Percentiles rank a stretch among this genome's conserved stretches.
Evolutionary conservation across 2,797 vertebrate genomes (phyloP).

Genomic region (Alectoris magna): DNA sequence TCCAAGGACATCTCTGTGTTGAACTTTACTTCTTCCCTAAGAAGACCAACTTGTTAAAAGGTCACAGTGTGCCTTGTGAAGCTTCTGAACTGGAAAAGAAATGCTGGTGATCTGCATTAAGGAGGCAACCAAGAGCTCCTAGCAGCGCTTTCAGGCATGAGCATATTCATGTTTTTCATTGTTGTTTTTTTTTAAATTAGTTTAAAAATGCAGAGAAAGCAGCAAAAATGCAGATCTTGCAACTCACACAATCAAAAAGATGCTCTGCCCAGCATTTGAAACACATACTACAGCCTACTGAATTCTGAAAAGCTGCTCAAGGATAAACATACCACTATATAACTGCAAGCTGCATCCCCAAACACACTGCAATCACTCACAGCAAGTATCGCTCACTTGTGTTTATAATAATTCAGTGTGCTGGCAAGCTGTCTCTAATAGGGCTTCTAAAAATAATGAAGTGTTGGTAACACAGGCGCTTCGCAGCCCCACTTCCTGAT

Average conservation of each 20-base stretch:
- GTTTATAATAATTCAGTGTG: neutral
- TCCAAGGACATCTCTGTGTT: neutral
- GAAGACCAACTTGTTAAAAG: neutral
- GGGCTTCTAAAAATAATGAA: conserved; percentile 8
- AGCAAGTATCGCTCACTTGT: neutral
- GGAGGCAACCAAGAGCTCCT: neutral
- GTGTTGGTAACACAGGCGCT: neutral
- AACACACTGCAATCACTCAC: neutral
- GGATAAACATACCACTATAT: neutral
- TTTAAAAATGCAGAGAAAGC: neutral
- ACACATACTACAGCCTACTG: rapidly evolving
- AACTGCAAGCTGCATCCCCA: neutral
- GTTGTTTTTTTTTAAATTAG: neutral
- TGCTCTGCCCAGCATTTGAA: neutral
- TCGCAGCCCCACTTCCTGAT: neutral
- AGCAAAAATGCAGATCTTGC: neutral
- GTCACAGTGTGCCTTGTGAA: neutral
- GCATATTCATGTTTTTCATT: too few species aligned
- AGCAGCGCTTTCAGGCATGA: too few species aligned
- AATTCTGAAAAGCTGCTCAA: too few species aligned
- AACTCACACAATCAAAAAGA: neutral
- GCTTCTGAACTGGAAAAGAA: neutral
- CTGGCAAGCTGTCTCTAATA: neutral
- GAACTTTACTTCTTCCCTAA: neutral
- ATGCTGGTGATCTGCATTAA: neutral